These are phyloP conservation scores for Squalus acanthias DNA, from an alignment of 2,797 vertebrate species.

Conservation along the genomic window DNA sequence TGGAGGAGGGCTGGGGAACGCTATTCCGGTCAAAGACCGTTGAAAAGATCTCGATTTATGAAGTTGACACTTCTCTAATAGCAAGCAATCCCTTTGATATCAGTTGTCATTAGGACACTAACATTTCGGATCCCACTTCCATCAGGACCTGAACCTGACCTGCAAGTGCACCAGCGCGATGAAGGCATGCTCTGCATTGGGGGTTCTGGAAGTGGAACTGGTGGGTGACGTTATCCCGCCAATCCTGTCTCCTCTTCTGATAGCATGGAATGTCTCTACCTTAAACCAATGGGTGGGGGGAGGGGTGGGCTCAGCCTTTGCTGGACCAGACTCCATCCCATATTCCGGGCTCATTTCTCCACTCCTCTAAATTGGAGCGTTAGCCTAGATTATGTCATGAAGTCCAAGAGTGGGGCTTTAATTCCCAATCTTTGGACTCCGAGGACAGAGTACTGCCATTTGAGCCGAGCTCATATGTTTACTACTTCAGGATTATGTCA, in stretches of 20 bases:
- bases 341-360: not conserved
- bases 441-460: not conserved
- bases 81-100: not conserved
- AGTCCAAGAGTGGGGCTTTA: not conserved
- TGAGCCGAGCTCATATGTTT: not conserved
- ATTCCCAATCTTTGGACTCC: not conserved
- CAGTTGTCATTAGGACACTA: not conserved
- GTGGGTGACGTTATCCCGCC: not conserved
- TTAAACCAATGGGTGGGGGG: not conserved
- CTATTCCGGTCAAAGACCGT: no score
- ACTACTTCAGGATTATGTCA: not conserved
- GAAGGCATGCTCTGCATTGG: not conserved
- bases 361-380: not conserved
- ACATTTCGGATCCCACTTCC: not conserved
- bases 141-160: not conserved
- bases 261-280: not conserved
- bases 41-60: not conserved
- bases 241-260: not conserved
- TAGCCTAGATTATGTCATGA: not conserved
- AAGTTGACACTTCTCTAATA: not conserved
- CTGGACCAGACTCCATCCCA: not conserved
- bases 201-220: not conserved
- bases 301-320: not conserved
- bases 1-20: not conserved
- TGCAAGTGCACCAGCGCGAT: not conserved